phyloP scores from a whole-genome alignment of 2,797 vertebrate species.

The Sebastes steindachneri region DNA sequence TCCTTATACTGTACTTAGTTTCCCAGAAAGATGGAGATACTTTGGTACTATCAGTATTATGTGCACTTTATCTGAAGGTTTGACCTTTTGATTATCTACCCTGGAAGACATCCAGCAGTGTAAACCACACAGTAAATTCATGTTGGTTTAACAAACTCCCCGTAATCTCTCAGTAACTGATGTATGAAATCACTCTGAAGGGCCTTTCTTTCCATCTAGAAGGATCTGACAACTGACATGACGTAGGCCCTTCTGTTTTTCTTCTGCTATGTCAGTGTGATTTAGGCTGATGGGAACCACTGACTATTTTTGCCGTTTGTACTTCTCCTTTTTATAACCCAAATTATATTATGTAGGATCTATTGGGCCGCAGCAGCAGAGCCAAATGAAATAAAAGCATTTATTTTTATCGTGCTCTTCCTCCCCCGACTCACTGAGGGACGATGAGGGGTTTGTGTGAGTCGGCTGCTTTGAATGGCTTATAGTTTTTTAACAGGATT shows the following conservation, averaged over 20 bases:
- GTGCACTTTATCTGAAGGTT: neutral
- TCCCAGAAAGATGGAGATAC: too few relatives aligned
- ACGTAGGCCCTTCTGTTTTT: constrained; percentile 65
- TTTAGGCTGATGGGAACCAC: constrained; percentile 70
- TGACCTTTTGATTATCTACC: neutral
- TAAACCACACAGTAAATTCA: neutral
- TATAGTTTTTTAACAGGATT: neutral
- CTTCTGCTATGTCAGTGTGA: constrained; percentile 57
- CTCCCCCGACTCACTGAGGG: neutral
- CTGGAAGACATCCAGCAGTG: neutral
- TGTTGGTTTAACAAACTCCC: neutral
- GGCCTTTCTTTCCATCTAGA: constrained; percentile 14
- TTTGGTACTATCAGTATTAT: neutral
- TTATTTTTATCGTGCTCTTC: constrained; percentile 6
- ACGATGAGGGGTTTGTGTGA: neutral
- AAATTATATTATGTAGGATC: constrained; percentile 35
- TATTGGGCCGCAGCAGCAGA: constrained; percentile 22
- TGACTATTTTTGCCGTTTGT: constrained; percentile 48
- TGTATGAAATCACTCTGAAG: constrained; percentile 36
- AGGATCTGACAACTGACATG: constrained; percentile 37
- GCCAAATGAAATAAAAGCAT: constrained; percentile 43
- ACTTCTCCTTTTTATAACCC: constrained; percentile 46
- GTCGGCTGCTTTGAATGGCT: neutral
- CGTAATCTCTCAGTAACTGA: neutral
- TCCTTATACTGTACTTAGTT: neutral